Conservation (phyloP, 2,888 invertebrate species). For the Xanthorhoe spadicearia region DNA sequence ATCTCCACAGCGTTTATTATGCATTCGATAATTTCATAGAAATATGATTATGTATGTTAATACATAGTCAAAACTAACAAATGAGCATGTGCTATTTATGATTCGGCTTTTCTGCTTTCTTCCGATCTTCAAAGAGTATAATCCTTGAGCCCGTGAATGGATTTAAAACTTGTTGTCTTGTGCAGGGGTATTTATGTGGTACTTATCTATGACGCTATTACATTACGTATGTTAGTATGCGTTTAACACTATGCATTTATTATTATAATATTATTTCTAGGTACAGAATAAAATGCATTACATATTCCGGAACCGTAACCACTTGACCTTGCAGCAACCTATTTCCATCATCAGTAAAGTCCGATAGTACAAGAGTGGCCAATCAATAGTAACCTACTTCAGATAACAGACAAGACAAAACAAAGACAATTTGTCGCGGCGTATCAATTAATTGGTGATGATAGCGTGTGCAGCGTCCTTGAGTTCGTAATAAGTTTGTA, state of each 20-base stretch:
- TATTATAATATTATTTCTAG: no score
- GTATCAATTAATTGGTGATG: slow-evolving; percentile 25
- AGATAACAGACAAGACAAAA: slow-evolving; percentile 36
- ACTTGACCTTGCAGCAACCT: background rate
- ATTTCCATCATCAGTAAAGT: background rate
- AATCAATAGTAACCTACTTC: slow-evolving; percentile 31
- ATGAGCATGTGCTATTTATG: no score
- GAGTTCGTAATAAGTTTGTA: slow-evolving; percentile 6
- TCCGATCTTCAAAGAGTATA: no score
- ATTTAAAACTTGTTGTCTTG: no score
- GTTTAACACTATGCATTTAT: no score
- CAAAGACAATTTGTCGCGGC: slow-evolving; percentile 27
- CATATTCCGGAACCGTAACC: background rate
- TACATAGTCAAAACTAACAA: background rate
- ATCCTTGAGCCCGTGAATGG: no score
- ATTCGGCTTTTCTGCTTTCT: no score
- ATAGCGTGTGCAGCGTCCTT: slow-evolving; percentile 28
- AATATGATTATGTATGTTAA: background rate
- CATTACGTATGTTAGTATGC: no score
- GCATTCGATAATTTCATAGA: background rate
- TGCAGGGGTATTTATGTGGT: no score
- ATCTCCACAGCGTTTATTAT: background rate
- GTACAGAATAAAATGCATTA: background rate
- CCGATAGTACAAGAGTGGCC: background rate
- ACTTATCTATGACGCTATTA: no score